phyloP scores from a whole-genome alignment of 2,797 vertebrate species.

The Rhabdomys pumilio region DNA sequence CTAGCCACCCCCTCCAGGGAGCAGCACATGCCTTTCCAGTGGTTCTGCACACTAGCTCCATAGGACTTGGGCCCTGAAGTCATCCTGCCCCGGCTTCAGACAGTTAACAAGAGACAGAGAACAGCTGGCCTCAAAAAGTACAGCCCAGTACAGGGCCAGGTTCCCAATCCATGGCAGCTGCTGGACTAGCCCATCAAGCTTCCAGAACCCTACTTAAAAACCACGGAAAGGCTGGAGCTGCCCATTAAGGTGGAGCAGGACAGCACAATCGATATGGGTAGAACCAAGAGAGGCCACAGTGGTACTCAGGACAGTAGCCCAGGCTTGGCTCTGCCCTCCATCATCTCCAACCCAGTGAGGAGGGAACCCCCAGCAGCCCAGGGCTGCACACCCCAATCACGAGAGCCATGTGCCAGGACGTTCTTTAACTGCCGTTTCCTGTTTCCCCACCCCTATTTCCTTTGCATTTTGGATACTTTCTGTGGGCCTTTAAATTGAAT shows the following conservation, averaged over 20 bases:
- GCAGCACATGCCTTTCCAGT: fast-evolving
- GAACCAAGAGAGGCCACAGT: background rate
- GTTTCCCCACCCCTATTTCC: background rate
- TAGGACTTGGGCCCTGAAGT: background rate
- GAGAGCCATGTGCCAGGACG: fast-evolving
- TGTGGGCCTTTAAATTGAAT: slow-evolving; percentile 74
- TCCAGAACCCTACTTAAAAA: background rate
- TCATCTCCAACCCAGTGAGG: too few relatives aligned
- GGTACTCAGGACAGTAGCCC: background rate
- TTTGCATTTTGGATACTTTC: slow-evolving; percentile 67
- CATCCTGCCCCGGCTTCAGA: background rate
- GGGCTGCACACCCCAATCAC: fast-evolving
- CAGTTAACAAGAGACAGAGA: background rate
- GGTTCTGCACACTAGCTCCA: background rate
- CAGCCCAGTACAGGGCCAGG: background rate
- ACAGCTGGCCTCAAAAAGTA: background rate
- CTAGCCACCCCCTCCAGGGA: background rate
- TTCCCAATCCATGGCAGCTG: background rate
- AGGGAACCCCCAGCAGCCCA: too few relatives aligned
- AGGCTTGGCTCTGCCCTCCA: background rate
- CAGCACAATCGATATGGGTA: background rate
- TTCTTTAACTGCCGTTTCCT: background rate
- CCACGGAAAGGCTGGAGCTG: fast-evolving
- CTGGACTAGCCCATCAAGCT: too few relatives aligned
- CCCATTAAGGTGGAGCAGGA: background rate